Base-by-base conservation (phyloP, 2,113 vertebrate species). In the Hydrochoerus hydrochaeris region DNA sequence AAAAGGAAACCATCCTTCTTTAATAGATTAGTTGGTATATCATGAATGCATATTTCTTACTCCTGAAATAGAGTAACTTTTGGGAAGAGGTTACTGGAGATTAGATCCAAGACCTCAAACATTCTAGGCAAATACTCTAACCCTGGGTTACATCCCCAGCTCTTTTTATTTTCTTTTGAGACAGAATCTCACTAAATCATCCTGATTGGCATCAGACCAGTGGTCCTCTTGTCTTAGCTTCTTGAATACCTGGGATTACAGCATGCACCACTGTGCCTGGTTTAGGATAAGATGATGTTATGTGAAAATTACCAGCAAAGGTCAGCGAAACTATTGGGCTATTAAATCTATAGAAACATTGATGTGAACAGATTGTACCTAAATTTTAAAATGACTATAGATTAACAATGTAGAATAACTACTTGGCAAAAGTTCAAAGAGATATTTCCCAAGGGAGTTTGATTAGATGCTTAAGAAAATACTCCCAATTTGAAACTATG, bases 391-490 rank as follows among this genome's bases (percentile, higher is more conserved):
- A 84, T 54, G 26, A 57, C 30, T 91, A 54, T 28, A 26, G 22
- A 65, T 73, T 92, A 83, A 75, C 11, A 92, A 44, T 65, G 28
- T 6, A 81, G 41, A n/a, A 54, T 46, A 11, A 75, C 82, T 49
- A 96, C 86, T 35, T 17, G 63, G 30, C 41, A 80, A 88, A 96
- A 84, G 3, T 69, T 75, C 38, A 86, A 84, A 52, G n/a, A 75
- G 75, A 44, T 35, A 60, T 44, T 84, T 94, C 73, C 38, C 20
- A 41, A 12, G 14, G 32, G 62, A 86, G 22, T 77, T 49, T 63
- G 81, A 95, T 57, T 75, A 83, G 95, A 94, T 80, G 49, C 69
- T 92, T 73, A 38, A 84, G 89, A 93, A 84, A 90, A 65, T 54
- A 60, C 6, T 30, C 32, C 26, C 30, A 93, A 58, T 73, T 58